Base-by-base conservation (phyloP, 2,888 invertebrate genomes). In the Cryptosula pallasiana region DNA sequence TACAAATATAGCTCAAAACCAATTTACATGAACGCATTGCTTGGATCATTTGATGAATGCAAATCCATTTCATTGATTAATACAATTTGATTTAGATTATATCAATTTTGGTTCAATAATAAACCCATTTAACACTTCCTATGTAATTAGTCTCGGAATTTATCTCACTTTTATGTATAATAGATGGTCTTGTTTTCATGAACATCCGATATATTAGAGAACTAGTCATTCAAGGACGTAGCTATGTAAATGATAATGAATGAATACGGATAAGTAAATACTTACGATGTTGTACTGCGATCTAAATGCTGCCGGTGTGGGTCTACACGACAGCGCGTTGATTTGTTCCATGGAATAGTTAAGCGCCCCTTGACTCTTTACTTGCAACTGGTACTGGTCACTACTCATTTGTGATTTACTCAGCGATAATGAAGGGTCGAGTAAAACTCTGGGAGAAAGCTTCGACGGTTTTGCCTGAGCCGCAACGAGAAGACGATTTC, bases 231-330 rank as follows among this genome's bases (percentile, higher is more conserved):
- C n/a, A n/a, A n/a, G n/a, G n/a, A n/a, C n/a, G n/a, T n/a, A n/a
- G n/a, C n/a, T 5, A 45, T 5, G 5, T 45, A 20, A 5, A 13
- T 45, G 20, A 5, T 20, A 45, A 5, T 20, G 45, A 5, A 13
- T 45, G 45, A 45, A 13, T 13, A 45, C 5, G 5, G 45, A 45
- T 20, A 9, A 57, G 5, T 29, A 3, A 29, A 9, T 63, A 63
- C 63, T 63, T 63, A 63, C 63, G 13, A 63, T 63, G 32, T 63
- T 63, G 63, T 63, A 63, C 32, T 63, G 63, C 9, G 63, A 63
- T 9, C 27, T 25, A 32, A 63, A 63, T 3, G 63, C 32, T 9
- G 63, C 32, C 34, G 20, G 63, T 9, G 20, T 63, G 27, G 25
- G 34, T 1, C 13, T 32, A 9, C 32, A 25, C 3, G 27, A 25